Evolutionary conservation across 2,888 invertebrate genomes (phyloP).

Genomic region (Drosophila flavopinicola): DNA sequence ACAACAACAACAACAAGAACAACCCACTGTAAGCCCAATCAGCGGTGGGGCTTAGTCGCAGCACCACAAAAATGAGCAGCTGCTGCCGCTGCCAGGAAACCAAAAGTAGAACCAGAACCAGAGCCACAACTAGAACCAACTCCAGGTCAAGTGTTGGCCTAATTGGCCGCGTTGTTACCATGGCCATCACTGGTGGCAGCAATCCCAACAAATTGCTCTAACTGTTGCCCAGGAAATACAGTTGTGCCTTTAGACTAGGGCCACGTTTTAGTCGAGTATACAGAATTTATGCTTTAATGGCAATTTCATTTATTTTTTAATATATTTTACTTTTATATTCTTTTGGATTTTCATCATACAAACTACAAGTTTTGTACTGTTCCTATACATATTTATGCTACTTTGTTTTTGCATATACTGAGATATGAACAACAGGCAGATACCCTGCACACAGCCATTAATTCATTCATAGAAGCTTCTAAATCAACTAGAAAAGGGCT

Average conservation of each 20-base stretch:
- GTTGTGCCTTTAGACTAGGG: neutral
- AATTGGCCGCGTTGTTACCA: slow-evolving; percentile 42
- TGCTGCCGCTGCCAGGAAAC: too few relatives aligned
- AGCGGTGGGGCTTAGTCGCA: slow-evolving; percentile 52
- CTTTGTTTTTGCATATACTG: too few relatives aligned
- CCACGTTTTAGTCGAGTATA: neutral
- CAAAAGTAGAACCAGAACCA: slow-evolving; percentile 7
- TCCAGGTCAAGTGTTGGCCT: slow-evolving; percentile 19
- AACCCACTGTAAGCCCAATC: slow-evolving; percentile 35
- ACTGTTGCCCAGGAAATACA: too few relatives aligned
- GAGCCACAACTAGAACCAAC: neutral
- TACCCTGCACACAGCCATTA: too few relatives aligned
- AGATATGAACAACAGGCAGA: too few relatives aligned
- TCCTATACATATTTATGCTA: too few relatives aligned
- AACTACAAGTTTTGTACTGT: too few relatives aligned
- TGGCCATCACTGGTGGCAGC: slow-evolving; percentile 18
- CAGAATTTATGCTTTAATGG: too few relatives aligned
- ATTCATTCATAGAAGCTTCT: too few relatives aligned
- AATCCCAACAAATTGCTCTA: slow-evolving; percentile 5
- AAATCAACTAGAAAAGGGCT: neutral
- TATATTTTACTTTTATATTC: neutral
- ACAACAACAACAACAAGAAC: too few relatives aligned
- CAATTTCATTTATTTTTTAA: neutral
- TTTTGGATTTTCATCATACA: too few relatives aligned
- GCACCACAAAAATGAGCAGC: slow-evolving; percentile 46